Evolutionary conservation across 2,888 invertebrate genomes (phyloP).

Genomic region (Portevinia maculata): DNA sequence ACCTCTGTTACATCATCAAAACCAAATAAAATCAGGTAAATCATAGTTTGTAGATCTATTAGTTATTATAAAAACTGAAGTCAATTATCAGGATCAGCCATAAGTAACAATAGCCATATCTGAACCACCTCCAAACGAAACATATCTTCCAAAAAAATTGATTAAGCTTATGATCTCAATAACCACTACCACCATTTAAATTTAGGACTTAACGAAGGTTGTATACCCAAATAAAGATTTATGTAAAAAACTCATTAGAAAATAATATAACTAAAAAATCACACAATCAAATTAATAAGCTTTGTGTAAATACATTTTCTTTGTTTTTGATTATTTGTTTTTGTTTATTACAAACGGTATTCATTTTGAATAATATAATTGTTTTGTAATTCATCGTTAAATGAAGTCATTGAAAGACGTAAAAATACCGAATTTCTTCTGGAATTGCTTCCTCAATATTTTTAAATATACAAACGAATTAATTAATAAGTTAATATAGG

Average conservation of each 20-base stretch:
- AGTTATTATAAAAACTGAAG: conserved; percentile 6
- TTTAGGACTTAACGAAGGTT: conserved; percentile 66
- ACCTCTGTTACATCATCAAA: conserved; percentile 46
- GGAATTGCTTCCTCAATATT: conserved; percentile 49
- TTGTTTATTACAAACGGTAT: conserved; percentile 36
- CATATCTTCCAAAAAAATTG: conserved; percentile 44
- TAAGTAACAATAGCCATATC: conserved; percentile 44
- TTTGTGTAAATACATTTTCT: conserved; percentile 36
- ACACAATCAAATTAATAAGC: conserved; percentile 26
- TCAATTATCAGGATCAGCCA: conserved; percentile 53
- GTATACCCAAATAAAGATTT: conserved; percentile 33
- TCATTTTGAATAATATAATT: conserved; percentile 58
- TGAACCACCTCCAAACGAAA: conserved; percentile 6
- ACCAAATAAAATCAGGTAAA: conserved; percentile 62
- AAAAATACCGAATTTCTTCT: conserved; percentile 66
- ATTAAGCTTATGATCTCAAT: conserved; percentile 57
- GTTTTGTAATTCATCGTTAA: conserved; percentile 48
- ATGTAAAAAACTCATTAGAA: conserved; percentile 5
- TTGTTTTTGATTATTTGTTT: conserved; percentile 12
- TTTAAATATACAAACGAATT: conserved; percentile 44
- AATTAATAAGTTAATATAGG: conserved; percentile 66
- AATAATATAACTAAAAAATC: conserved; percentile 49
- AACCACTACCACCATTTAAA: conserved; percentile 60
- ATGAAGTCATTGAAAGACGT: conserved; percentile 67
- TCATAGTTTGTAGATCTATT: conserved; percentile 48